These are phyloP conservation scores for sheep (Ovis aries) DNA, from an alignment of 2,113 vertebrate species.

Conservation along the genomic window ARS-UI_Ramb_v3.0 NC_056068.1:18035501-18036000, in stretches of 20 bases:
- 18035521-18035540: not conserved
- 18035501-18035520: not conserved
- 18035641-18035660: not conserved
- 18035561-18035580: not conserved
- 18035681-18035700: not conserved
- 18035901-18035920: not conserved
- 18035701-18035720: not conserved
- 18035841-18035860: not conserved
- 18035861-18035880: fast-evolving
- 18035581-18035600: not conserved
- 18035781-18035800: not conserved
- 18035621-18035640: not conserved
- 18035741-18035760: not conserved
- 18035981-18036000: too few species aligned
- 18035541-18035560: not conserved
- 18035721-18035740: not conserved
- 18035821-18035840: not conserved
- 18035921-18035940: too few species aligned
- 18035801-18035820: not conserved
- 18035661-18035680: not conserved
- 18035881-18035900: not conserved
- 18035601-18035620: not conserved
- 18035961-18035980: too few species aligned
- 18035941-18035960: too few species aligned
- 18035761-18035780: not conserved